Evolutionary conservation across 1,140 invertebrate genomes (phyloP).

Genomic region (Musca vetustissima): DNA sequence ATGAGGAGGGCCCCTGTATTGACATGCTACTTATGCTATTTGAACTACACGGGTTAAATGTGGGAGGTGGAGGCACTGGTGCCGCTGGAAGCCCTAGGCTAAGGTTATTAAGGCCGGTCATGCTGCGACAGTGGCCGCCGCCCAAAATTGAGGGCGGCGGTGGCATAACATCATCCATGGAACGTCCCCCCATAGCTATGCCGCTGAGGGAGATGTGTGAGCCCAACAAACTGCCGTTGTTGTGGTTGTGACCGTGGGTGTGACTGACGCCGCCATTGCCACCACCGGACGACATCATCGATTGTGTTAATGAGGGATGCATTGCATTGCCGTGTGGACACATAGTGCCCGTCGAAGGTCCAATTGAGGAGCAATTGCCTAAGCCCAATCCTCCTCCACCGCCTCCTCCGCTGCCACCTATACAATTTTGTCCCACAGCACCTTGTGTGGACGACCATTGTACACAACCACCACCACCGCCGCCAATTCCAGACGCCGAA

Average conservation of each 20-base stretch:
- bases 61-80: constrained; percentile 49
- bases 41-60: constrained; percentile 55
- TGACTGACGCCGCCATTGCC: constrained; percentile 17
- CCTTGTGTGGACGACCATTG: constrained; percentile 42
- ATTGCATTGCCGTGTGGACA: constrained; percentile 31
- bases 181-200: constrained; percentile 39
- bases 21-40: constrained; percentile 37
- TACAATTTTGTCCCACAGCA: constrained; percentile 20
- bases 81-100: constrained; percentile 36
- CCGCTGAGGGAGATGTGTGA: constrained; percentile 52
- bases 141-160: constrained; percentile 27
- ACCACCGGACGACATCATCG: constrained; percentile 51
- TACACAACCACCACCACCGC: constrained; percentile 27
- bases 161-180: constrained; percentile 33
- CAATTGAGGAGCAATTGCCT: not conserved
- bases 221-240: constrained; percentile 31
- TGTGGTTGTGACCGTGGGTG: not conserved
- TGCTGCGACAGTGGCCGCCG: constrained; percentile 47
- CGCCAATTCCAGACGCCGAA: constrained; percentile 25
- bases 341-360: constrained; percentile 16
- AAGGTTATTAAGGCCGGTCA: constrained; percentile 45
- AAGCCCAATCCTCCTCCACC: constrained; percentile 32
- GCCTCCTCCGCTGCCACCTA: constrained; percentile 27
- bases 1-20: constrained; percentile 34
- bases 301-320: constrained; percentile 43